Conservation (phyloP, 2,113 vertebrate genomes). For the Hydrochoerus hydrochaeris region DNA sequence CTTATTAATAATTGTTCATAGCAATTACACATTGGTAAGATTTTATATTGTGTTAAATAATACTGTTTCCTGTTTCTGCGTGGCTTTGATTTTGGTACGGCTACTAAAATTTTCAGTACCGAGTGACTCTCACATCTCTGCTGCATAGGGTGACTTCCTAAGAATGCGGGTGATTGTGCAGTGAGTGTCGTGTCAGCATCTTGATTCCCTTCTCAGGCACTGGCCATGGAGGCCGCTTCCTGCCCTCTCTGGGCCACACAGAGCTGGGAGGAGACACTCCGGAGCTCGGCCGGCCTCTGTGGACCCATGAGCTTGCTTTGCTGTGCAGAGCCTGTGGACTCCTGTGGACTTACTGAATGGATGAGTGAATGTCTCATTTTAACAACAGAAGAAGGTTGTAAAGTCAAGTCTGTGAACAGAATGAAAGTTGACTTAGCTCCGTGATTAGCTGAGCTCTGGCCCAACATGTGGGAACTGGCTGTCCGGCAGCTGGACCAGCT, state of each 20-base stretch:
- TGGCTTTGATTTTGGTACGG: not conserved
- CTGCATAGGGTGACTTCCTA: not conserved
- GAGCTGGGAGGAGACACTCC: not conserved
- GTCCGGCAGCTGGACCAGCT: accelerated
- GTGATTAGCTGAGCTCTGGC: not conserved
- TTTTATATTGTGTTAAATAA: not conserved
- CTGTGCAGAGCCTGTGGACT: not conserved
- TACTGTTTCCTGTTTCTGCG: not conserved
- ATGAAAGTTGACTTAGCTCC: not conserved
- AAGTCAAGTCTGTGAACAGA: not conserved
- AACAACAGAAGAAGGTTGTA: not conserved
- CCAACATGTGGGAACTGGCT: not conserved
- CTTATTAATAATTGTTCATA: not conserved
- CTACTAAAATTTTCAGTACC: not conserved
- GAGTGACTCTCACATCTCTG: not conserved
- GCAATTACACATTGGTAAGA: not conserved
- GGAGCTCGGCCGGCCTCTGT: not conserved
- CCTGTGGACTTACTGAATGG: not conserved
- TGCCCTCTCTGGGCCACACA: not conserved
- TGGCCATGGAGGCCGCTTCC: conserved; percentile 26
- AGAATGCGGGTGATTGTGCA: not conserved
- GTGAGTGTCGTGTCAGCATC: not conserved
- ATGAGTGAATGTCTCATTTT: not conserved
- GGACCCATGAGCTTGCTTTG: not conserved
- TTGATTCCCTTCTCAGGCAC: not conserved